Evolutionary conservation across 2,888 invertebrate species (phyloP).

Genomic region (Agrotis ipsilon): DNA sequence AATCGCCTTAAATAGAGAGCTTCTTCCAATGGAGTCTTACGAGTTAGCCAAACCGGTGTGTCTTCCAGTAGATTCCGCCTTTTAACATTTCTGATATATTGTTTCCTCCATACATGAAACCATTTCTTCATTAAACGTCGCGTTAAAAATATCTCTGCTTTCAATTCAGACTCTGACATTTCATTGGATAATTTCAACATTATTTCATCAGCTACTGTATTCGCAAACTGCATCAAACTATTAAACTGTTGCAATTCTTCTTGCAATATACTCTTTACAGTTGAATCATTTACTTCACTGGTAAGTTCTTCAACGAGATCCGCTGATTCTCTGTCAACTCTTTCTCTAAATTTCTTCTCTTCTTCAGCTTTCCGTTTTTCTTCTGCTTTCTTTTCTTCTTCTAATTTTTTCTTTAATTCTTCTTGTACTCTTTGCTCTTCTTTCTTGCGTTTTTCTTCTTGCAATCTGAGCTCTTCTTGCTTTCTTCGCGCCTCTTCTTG

Average conservation of each 20-base stretch:
- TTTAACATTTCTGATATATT: conserved; percentile 79
- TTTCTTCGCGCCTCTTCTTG: conserved; percentile 64
- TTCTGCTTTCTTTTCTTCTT: conserved; percentile 81
- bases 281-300: conserved; percentile 78
- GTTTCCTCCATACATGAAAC: conserved; percentile 82
- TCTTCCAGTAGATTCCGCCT: conserved; percentile 82
- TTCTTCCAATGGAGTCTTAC: conserved; percentile 80
- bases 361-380: conserved; percentile 79
- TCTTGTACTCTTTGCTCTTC: conserved; percentile 79
- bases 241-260: conserved; percentile 80
- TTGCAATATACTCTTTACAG: conserved; percentile 71
- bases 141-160: conserved; percentile 80
- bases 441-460: conserved; percentile 76
- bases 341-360: conserved; percentile 78
- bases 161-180: conserved; percentile 81
- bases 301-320: conserved; percentile 79
- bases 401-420: conserved; percentile 77
- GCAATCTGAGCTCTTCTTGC: conserved; percentile 65
- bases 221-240: conserved; percentile 75
- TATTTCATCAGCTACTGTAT: conserved; percentile 76
- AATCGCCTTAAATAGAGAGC: conserved; percentile 76
- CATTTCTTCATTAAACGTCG: conserved; percentile 82
- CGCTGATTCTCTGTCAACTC: conserved; percentile 81
- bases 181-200: conserved; percentile 78
- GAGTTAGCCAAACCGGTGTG: conserved; percentile 87